Evolutionary conservation across 2,797 vertebrate species (phyloP), one percentile per base, ranked within the genome.

Genomic region (Apogon hyalosoma): DNA sequence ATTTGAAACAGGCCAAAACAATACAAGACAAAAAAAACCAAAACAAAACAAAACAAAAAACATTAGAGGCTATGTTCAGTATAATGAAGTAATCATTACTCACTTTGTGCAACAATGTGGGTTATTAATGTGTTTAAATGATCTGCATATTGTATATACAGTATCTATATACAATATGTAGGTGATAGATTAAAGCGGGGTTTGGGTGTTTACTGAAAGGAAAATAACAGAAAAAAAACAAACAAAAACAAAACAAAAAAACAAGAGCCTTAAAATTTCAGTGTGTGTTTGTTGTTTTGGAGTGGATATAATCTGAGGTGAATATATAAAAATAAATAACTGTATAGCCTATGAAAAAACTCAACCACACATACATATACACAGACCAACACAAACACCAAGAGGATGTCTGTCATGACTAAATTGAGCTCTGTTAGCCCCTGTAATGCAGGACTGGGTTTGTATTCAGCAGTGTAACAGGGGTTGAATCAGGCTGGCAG

Each of bases 401-500:
- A 11, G 56, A 59, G 56, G 56, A 28, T 51, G 55, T 69, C 14
- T 49, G 24, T 75, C 41, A 60, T 36, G 65, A 75, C 48, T 61
- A 58, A 66, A 58, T 48, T 53, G 49, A 31, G 21, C 61, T 79
- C 50, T 39, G 54, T 78, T 74, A 53, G 68, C n/a, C 43, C 36
- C 57, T 42, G 51, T 75, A 67, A 76, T 54, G 67, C 63, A 82
- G 92, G 92, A 92, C 94, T 95, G 93, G 93, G 89, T 93, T 95
- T 94, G 94, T 94, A 92, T 95, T 94, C 93, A 92, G 93, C 94
- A 94, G 94, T 91, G 92, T 92, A 94, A 91, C 64, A 62, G 69
- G 73, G 69, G 60, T 91, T 93, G 95, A 94, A 95, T 94, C 91
- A 90, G 89, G 87, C 94, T 95, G 95, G 94, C 96, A 97, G 95